Evolutionary conservation across 2,797 vertebrate genomes (phyloP), one percentile per base, ranked within the genome.

Genomic region (Poeciliopsis presidionis): DNA sequence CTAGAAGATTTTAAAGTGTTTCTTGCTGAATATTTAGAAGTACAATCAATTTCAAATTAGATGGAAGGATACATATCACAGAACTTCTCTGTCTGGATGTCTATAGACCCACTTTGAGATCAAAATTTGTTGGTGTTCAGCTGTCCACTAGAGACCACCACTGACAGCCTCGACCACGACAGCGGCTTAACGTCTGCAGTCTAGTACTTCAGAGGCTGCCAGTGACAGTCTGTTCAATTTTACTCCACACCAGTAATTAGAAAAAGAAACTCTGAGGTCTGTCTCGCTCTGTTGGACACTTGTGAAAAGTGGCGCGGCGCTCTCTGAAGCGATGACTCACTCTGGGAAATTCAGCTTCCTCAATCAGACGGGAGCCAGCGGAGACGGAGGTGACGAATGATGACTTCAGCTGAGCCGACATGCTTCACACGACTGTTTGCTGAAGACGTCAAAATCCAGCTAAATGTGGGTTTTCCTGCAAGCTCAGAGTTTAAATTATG

Each of bases 321-420:
- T 30, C 41, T 25, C 6, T 28, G 33, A 41, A 59, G 4, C 16
- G 16, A 49, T 72, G 1, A 74, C 49, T 49, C 7, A 73, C 76
- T 76, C 33, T 4, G 39, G 13, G 16, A 86, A 0, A 79, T 86
- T 84, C 57, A 83, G 7, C 49, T 45, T 36, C 61, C 61, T 65
- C 18, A 65, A 36, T 20, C 30, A 33, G 33, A 63, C 30, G 1
- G 6, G 28, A 65, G 55, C 8, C 30, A 39, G 18, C 61, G 18
- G 39, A 67, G 7, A 25, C 22, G 22, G 41, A 12, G 20, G 12
- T 25, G 36, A 67, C 1, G 20, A 41, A 41, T 67, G 18, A 67
- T 2, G 36, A 67, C 20, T 25, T 41, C 9, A 41, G 8, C 36
- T 67, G 3, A 67, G 36, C 4, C 5, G 20, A 36, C n/a, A 20